Conservation (phyloP, 2,113 vertebrate species). For the Tringa solitaria region DNA sequence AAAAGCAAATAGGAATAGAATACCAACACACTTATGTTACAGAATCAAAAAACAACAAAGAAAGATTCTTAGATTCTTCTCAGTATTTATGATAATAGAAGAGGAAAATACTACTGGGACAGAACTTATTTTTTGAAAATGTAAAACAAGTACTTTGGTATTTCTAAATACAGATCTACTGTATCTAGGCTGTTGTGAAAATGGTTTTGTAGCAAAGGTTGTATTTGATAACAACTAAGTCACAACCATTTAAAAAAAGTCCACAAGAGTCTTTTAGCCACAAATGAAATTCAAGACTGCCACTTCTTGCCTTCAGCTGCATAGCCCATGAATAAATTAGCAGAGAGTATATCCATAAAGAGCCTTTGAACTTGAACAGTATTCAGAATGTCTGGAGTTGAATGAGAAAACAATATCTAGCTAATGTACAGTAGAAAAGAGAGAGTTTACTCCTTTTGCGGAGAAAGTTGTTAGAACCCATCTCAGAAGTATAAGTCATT, state of each 20-base stretch:
- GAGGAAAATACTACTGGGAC: neutral
- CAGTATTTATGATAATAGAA: neutral
- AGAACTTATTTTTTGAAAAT: neutral
- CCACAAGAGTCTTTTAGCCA: neutral
- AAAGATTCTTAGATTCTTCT: neutral
- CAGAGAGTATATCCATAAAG: neutral
- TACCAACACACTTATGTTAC: accelerated
- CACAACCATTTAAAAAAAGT: neutral
- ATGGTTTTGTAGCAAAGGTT: neutral
- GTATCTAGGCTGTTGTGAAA: neutral
- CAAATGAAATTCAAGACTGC: neutral
- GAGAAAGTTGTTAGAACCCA: neutral
- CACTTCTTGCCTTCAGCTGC: neutral
- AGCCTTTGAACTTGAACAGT: neutral
- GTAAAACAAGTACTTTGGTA: neutral
- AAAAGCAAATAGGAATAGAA: neutral
- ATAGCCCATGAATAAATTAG: neutral
- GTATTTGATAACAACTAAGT: neutral
- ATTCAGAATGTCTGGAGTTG: neutral
- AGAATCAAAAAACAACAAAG: neutral
- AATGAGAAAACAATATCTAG: neutral
- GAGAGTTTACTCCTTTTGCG: neutral
- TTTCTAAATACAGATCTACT: neutral
- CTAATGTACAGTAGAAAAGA: neutral
- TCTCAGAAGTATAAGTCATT: neutral